These are phyloP conservation scores for Latheticus oryzae DNA, from an alignment of 2,888 invertebrate genomes.

Conservation along the genomic window DNA sequence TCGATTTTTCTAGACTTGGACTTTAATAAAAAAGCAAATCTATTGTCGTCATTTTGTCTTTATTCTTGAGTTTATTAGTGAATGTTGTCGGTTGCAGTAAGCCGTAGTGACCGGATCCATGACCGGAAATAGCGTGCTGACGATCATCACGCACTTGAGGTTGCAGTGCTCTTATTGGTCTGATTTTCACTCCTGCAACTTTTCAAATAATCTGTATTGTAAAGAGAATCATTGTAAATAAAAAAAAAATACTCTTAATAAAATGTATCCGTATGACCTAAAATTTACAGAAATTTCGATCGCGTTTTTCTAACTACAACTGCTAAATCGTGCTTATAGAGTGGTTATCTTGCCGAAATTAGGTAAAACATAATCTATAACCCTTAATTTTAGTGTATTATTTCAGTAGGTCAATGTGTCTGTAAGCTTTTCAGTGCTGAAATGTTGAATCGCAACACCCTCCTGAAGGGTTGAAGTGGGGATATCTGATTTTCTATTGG, in stretches of 20 bases:
- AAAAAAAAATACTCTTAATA: constrained; percentile 1
- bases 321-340: too few species aligned
- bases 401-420: constrained; percentile 59
- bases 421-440: constrained; percentile 53
- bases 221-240: constrained; percentile 19
- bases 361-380: constrained; percentile 6
- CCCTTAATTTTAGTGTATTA: constrained; percentile 18
- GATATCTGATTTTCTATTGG: constrained; percentile 54
- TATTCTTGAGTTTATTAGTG: constrained; percentile 1
- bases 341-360: constrained; percentile 1
- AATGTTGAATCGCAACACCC: constrained; percentile 58
- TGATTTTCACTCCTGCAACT: constrained; percentile 21
- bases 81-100: constrained; percentile 22
- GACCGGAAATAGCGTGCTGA: constrained; percentile 52
- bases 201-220: constrained; percentile 12
- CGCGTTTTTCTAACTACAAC: too few species aligned
- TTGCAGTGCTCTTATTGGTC: constrained; percentile 15
- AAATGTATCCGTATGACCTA: background rate
- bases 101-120: constrained; percentile 45
- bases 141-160: constrained; percentile 46
- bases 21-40: constrained; percentile 4
- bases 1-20: background rate
- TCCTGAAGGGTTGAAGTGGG: constrained; percentile 48
- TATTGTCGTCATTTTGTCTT: constrained; percentile 1
- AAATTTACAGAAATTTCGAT: background rate